Evolutionary conservation across 64 coral and sea anemone genomes (phyloP).

Genomic region (Hydrozoanthus tunicans): DNA sequence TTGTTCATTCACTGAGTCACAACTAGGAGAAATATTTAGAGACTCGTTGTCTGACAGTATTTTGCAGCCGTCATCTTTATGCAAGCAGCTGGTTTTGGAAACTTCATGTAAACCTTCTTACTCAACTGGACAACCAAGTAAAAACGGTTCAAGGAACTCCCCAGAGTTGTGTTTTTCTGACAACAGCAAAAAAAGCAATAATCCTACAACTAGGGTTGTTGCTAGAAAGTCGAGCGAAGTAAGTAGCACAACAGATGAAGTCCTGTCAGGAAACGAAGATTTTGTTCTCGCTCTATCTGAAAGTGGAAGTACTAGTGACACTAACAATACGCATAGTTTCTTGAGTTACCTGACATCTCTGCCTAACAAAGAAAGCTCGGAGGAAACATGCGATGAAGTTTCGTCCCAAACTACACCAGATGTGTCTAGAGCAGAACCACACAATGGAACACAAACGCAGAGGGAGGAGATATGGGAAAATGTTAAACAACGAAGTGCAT

Average conservation of each 20-base stretch:
- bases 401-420: conserved; percentile 8
- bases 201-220: too few relatives aligned
- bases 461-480: neutral
- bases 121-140: neutral
- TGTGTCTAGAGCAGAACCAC: neutral
- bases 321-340: neutral
- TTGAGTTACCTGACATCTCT: neutral
- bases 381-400: neutral
- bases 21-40: neutral
- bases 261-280: neutral
- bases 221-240: neutral
- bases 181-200: neutral
- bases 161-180: neutral
- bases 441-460: neutral
- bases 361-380: neutral
- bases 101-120: conserved; percentile 7
- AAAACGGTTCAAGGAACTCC: neutral
- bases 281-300: neutral
- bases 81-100: neutral
- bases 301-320: neutral
- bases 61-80: neutral
- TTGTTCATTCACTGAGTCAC: conserved; percentile 41
- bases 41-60: neutral
- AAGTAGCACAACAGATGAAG: neutral
- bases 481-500: neutral